A percentile compares a stretch with the other conserved stretches of the same genome.
Conservation (phyloP, 1,140 invertebrate species). For the Coenobita brevimanus region DNA sequence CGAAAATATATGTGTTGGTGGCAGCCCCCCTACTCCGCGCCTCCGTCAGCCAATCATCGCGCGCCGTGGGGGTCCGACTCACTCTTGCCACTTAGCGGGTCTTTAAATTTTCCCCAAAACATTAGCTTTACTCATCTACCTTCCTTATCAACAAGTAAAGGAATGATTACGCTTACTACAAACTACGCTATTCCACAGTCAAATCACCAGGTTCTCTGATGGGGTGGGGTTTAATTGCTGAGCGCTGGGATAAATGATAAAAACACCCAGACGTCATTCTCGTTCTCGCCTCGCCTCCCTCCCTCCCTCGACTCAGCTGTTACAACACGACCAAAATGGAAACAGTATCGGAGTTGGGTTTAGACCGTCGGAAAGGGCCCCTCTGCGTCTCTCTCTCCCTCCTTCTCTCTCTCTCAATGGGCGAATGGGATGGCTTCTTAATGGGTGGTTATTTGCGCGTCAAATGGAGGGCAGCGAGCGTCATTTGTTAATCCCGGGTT, state of each 20-base stretch:
- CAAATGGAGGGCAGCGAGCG: conserved; percentile 20
- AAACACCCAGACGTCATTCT: background rate
- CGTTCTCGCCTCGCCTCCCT: background rate
- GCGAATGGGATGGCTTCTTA: conserved; percentile 45
- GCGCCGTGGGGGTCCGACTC: conserved; percentile 22
- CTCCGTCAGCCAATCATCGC: conserved; percentile 21
- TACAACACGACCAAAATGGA: conserved; percentile 30
- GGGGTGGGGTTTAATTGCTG: too few species aligned
- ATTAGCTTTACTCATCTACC: background rate
- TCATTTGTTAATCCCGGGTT: conserved; percentile 22
- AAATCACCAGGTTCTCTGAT: too few species aligned
- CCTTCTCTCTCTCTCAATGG: conserved; percentile 50
- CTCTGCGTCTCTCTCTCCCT: too few species aligned
- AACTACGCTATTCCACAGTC: too few species aligned
- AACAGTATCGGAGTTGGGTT: conserved; percentile 46
- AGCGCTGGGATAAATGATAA: background rate
- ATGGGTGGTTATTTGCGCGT: conserved; percentile 40
- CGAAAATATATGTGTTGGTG: background rate
- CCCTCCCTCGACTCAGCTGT: conserved; percentile 25
- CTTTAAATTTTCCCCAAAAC: background rate
- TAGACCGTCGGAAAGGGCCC: background rate
- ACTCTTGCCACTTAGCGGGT: background rate
- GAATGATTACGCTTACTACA: too few species aligned
- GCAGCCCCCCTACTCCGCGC: background rate
- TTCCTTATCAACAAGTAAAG: background rate